Percentiles rank a stretch among this genome's conserved stretches.
Conservation (phyloP, 2,888 invertebrate species). For the Leucophenga montana region DNA sequence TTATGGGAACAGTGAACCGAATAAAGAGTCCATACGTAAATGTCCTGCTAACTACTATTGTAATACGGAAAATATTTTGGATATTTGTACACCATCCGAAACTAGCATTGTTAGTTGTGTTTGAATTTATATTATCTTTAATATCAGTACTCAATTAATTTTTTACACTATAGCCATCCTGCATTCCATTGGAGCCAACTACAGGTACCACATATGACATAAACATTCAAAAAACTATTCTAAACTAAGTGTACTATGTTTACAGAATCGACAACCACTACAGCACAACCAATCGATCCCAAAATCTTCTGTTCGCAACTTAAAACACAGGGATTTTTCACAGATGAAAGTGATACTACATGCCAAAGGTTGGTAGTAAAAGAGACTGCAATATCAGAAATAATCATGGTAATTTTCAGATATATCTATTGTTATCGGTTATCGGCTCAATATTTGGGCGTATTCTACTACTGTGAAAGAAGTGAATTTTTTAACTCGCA, state of each 20-base stretch:
- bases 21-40: conserved; percentile 6
- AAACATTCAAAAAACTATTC: background rate
- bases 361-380: conserved; percentile 53
- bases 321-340: conserved; percentile 43
- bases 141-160: background rate
- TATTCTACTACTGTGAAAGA: background rate
- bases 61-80: conserved; percentile 24
- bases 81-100: background rate
- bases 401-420: background rate
- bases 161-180: background rate
- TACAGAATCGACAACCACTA: too few relatives aligned
- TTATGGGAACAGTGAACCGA: conserved; percentile 6
- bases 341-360: conserved; percentile 47
- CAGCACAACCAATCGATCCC: conserved; percentile 27
- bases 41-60: conserved; percentile 44
- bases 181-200: conserved; percentile 13
- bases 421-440: conserved; percentile 18
- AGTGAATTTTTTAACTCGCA: background rate
- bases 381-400: too few relatives aligned
- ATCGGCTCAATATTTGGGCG: conserved; percentile 10
- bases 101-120: too few relatives aligned
- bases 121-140: too few relatives aligned
- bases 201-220: conserved; percentile 29
- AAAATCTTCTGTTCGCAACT: conserved; percentile 41
- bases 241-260: too few relatives aligned